Percentiles rank a stretch among this genome's conserved stretches.
These are phyloP conservation scores for Actinia equina DNA, from an alignment of 64 coral and sea anemone genomes.

Conservation along the genomic window DNA sequence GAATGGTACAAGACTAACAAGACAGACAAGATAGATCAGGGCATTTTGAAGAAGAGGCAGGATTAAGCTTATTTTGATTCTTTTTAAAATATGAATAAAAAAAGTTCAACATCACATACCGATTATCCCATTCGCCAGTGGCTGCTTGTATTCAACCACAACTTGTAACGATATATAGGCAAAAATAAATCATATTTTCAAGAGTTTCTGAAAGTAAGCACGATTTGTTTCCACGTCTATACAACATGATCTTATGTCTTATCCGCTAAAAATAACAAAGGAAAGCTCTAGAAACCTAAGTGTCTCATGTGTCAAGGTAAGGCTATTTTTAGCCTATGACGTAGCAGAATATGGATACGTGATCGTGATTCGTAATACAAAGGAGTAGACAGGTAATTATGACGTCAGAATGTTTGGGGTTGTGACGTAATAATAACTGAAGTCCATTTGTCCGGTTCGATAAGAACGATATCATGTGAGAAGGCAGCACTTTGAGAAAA, in stretches of 20 bases:
- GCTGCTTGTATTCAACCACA: not conserved
- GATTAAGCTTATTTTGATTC: too few species aligned
- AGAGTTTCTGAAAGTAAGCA: too few species aligned
- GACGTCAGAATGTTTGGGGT: not conserved
- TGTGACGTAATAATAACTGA: not conserved
- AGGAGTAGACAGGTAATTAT: not conserved
- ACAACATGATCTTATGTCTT: not conserved
- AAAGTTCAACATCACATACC: not conserved
- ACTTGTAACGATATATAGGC: not conserved
- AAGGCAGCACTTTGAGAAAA: not conserved
- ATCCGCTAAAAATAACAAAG: not conserved
- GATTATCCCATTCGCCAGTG: not conserved
- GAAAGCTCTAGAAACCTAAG: not conserved
- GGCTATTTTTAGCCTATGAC: not conserved
- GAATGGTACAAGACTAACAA: too few species aligned
- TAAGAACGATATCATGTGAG: not conserved
- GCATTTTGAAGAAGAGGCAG: too few species aligned
- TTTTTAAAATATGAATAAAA: too few species aligned
- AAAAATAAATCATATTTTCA: not conserved
- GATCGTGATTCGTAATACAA: not conserved
- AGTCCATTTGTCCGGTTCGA: not conserved
- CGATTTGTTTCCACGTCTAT: not conserved
- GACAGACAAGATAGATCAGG: too few species aligned
- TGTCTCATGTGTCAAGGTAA: not conserved
- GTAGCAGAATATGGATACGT: not conserved